Base-by-base conservation (phyloP, 1,140 invertebrate species). In the Cherax destructor region DNA sequence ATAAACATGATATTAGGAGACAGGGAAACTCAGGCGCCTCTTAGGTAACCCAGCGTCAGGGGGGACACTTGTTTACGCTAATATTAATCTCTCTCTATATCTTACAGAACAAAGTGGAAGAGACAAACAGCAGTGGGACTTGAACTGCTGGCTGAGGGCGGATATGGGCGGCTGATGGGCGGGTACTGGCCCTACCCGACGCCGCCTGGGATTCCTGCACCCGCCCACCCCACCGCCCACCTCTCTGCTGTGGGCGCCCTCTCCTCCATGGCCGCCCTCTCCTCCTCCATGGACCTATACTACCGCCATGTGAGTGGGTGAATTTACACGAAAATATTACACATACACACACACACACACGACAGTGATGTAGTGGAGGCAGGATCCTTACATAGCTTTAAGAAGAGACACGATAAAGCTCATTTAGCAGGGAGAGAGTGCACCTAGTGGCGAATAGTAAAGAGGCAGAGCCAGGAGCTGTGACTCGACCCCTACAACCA, bases 221-320 rank as follows among this genome's bases (percentile, higher is more conserved):
- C 81, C n/a, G 16, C 81, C 24, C 88, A 91, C 41, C 88, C 88
- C 52, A 50, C 78, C 47, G 47, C 81, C 72, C 88, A 84, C 21
- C 88, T 91, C 52, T 91, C 88, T 5, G 88, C 88, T n/a, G 88
- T 91, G 49, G 88, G 88, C 52, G 88, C 88, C 18, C 72, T 91
- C 47, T 91, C 88, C 18, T 91, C 88, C 18, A 91, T 91, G 88
- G 88, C 88, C 0, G 88, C 88, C 13, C 88, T 91, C 9, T 84
- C 88, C 7, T 91, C 88, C 7, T 91, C 88, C 5, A 91, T 91
- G 88, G 88, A 91, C 24, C 81, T 91, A 1, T 91, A 91, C 18
- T 91, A 91, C 49, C 24, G 88, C 24, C 88, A 91, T 65, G 88
- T 91, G 30, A 85, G 88, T 91, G 9, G 61, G 18, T 5, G 52